These are phyloP conservation scores for Noctilio leporinus DNA, from an alignment of 2,113 vertebrate genomes.

Conservation along the genomic window DNA sequence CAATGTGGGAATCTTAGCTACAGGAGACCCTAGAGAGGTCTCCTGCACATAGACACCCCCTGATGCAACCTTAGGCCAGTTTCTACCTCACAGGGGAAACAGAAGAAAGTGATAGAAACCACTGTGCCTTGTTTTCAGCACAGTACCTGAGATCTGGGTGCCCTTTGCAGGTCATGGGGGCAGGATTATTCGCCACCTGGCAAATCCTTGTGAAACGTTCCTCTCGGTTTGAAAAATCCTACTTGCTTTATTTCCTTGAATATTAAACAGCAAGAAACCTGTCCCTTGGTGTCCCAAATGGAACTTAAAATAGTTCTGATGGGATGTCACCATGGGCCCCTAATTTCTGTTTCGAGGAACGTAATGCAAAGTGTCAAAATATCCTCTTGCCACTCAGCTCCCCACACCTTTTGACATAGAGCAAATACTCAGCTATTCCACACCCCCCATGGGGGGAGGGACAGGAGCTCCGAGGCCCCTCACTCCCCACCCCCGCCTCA, in stretches of 20 bases:
- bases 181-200: neutral
- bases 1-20: neutral
- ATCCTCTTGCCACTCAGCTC: neutral
- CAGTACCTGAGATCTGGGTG: neutral
- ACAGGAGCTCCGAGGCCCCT: neutral
- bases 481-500: rapidly evolving
- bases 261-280: neutral
- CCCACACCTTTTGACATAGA: neutral
- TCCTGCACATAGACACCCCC: neutral
- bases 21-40: neutral
- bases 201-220: neutral
- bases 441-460: neutral
- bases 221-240: neutral
- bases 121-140: neutral
- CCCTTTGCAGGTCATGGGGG: neutral
- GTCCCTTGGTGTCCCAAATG: neutral
- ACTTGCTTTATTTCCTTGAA: neutral
- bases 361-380: neutral
- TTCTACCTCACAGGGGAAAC: neutral
- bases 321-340: neutral
- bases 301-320: neutral
- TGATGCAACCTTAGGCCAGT: neutral
- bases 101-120: neutral
- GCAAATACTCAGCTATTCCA: neutral
- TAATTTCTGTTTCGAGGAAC: neutral